Evolutionary conservation across 2,113 vertebrate genomes (phyloP).

Genomic region (Cnemophilus loriae): DNA sequence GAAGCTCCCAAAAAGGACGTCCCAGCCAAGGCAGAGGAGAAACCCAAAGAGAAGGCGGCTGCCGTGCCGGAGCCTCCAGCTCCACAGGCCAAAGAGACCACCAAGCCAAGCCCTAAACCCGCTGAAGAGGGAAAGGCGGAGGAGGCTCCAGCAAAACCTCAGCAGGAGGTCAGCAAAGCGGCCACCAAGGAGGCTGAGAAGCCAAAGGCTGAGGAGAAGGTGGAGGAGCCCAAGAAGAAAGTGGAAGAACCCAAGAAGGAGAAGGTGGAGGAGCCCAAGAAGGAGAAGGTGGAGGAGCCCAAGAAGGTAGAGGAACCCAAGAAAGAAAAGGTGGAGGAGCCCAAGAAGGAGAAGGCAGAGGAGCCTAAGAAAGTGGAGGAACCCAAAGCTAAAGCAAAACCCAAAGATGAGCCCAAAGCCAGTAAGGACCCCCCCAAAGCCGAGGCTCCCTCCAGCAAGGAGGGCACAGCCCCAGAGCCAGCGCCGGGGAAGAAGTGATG

Average conservation of each 20-base stretch:
- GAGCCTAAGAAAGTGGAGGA: not conserved
- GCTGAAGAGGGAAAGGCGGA: not conserved
- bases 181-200: conserved; percentile 54
- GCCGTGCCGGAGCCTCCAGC: conserved; percentile 52
- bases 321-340: fast-evolving
- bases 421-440: conserved; percentile 32
- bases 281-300: not conserved
- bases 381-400: conserved; percentile 64
- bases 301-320: not conserved
- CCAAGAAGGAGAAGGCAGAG: not conserved
- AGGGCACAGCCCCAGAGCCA: not conserved
- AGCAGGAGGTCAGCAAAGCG: conserved; percentile 2
- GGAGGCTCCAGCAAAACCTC: conserved; percentile 17
- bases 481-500: conserved; percentile 62
- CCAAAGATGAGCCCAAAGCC: conserved; percentile 63
- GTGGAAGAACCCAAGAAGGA: not conserved
- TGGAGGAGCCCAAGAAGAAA: conserved; percentile 36
- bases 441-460: conserved; percentile 41
- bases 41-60: conserved; percentile 57
- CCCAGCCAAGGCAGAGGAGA: conserved; percentile 51
- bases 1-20: conserved; percentile 54
- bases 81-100: not conserved
- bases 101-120: conserved; percentile 49
- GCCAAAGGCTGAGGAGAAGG: conserved; percentile 52
- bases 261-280: not conserved